Base-by-base conservation (phyloP, 2,888 invertebrate species). In the Molorchus minor region DNA sequence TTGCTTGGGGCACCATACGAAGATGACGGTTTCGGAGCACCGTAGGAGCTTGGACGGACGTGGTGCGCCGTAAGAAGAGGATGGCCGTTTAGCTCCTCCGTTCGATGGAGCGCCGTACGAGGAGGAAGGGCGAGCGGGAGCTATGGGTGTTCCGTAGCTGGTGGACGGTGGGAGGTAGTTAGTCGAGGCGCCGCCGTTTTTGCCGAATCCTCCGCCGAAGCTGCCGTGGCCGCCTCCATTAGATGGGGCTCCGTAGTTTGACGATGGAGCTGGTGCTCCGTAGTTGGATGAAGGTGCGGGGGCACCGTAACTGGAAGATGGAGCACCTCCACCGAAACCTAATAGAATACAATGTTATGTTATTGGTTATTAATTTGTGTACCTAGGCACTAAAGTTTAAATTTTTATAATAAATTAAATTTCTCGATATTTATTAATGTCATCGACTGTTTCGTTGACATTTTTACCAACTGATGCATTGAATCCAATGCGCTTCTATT, bases 21-120 rank as follows among this genome's bases (percentile, higher is more conserved):
- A 10, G 51, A 38, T 16, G 54, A 46, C n/a, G n/a, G n/a, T n/a
- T n/a, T n/a, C n/a, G n/a, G n/a, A n/a, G n/a, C n/a, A n/a, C n/a
- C n/a, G n/a, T n/a, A n/a, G n/a, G n/a, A n/a, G n/a, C n/a, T n/a
- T 36, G 38, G 21, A n/a, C 46, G 35, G n/a, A 25, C 54, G 35
- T 33, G 56, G 57, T 10, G 68, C 68, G 29, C 85, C 84, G 68
- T 86, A 86, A 70, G 80, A 75, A 17, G 81, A 81, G 0, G 84
- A 83, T 0, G 83, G 82, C 55, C 71, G 67, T 10, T 54, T 38
- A 21, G 33, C 16, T 4, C 46, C 52, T 15, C 58, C 57, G 13
- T 52, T 54, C 33, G 46, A 47, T 5, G 55, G 33, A 10, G 47
- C 58, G 17, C 55, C 59, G 13, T 58, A 29, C 12, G 49, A 75